phyloP scores from a whole-genome alignment of 2,797 vertebrate species.

The Pantherophis alleghaniensis region DNA sequence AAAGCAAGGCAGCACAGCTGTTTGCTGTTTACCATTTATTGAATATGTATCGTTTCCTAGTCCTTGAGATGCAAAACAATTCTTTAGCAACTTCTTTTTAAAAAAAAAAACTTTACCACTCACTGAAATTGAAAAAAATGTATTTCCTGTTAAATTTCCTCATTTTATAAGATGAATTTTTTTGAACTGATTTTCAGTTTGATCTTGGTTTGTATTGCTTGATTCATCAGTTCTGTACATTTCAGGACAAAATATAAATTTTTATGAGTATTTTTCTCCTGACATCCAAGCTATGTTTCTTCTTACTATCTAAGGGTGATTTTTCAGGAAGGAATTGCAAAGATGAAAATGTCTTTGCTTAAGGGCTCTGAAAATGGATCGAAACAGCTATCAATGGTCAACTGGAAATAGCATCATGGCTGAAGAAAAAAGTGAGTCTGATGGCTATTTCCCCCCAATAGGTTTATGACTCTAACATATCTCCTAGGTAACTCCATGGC shows the following conservation, averaged over 20 bases:
- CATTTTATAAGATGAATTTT: not conserved
- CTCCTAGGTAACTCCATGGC: not conserved
- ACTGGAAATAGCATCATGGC: not conserved
- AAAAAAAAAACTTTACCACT: not conserved
- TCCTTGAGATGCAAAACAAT: constrained; percentile 15
- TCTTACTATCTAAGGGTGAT: not conserved
- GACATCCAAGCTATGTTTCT: not conserved
- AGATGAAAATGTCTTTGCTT: not conserved
- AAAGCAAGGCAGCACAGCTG: not conserved
- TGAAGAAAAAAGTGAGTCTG: not conserved
- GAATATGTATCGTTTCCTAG: no score
- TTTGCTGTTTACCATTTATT: not conserved
- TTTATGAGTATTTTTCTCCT: not conserved
- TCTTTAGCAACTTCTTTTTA: constrained; percentile 7
- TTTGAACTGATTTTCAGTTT: constrained; percentile 1
- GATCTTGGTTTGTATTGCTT: constrained; percentile 19
- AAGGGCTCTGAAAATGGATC: not conserved
- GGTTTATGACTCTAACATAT: not conserved
- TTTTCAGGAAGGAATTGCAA: not conserved
- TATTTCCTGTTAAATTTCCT: constrained; percentile 27
- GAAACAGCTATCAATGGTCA: not conserved
- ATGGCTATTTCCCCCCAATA: not conserved
- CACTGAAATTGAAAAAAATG: not conserved
- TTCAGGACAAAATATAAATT: constrained; percentile 7
- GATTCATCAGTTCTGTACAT: not conserved